Evolutionary conservation across 2,113 vertebrate species (phyloP).

Genomic region (Probosciger aterrimus): DNA sequence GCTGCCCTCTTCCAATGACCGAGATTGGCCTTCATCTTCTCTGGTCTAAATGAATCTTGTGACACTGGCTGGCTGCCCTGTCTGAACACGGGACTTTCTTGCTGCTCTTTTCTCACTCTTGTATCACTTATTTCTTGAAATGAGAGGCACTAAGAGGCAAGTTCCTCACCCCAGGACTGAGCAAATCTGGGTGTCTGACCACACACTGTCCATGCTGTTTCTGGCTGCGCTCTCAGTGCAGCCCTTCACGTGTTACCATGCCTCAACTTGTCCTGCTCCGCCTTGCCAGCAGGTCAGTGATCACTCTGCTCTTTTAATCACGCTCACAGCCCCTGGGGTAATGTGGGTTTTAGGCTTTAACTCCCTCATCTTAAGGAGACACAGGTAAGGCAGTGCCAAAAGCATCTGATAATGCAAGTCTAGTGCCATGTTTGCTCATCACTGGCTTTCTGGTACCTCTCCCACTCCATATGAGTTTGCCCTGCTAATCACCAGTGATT

Average conservation of each 20-base stretch:
- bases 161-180: neutral
- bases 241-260: neutral
- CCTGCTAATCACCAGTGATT: neutral
- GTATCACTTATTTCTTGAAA: neutral
- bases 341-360: neutral
- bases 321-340: neutral
- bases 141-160: neutral
- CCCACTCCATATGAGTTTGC: neutral
- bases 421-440: neutral
- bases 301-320: neutral
- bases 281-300: neutral
- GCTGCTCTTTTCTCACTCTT: neutral
- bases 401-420: neutral
- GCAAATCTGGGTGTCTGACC: neutral
- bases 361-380: neutral
- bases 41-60: neutral
- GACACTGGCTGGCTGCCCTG: neutral
- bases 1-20: neutral
- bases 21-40: neutral
- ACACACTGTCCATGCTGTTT: neutral
- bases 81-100: rapidly evolving
- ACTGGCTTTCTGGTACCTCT: neutral
- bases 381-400: neutral
- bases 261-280: neutral
- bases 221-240: neutral